Conservation (phyloP, 2,113 vertebrate species). For the Asarcornis scutulata region DNA sequence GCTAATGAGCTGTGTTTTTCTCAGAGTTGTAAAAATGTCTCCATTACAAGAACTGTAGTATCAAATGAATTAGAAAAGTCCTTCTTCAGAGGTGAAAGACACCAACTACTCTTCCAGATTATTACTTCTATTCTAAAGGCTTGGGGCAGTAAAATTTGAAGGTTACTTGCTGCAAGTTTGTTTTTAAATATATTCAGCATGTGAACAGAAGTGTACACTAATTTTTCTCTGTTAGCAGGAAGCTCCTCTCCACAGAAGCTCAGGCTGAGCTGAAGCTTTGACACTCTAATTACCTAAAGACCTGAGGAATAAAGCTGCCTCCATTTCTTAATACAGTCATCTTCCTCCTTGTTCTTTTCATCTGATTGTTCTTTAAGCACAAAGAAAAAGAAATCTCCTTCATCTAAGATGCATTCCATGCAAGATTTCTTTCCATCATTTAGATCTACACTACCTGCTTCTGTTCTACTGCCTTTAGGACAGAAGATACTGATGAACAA, state of each 20-base stretch:
- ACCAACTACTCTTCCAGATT: background rate
- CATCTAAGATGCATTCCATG: background rate
- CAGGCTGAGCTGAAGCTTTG: background rate
- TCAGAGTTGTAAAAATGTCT: conserved; percentile 6
- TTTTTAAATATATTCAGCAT: background rate
- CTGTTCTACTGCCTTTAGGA: background rate
- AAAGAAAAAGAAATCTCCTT: background rate
- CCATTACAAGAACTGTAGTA: background rate
- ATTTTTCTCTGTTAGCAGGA: background rate
- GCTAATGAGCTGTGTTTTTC: conserved; percentile 31
- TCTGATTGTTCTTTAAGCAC: background rate
- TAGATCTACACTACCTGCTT: background rate
- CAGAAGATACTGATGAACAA: background rate
- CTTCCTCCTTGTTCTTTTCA: background rate
- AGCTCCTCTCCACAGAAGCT: background rate
- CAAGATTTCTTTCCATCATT: background rate
- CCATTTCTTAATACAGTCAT: background rate
- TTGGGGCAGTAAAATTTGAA: background rate
- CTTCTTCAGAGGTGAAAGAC: background rate
- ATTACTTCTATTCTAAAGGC: background rate
- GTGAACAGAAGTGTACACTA: background rate
- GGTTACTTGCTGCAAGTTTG: background rate
- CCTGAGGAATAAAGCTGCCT: background rate
- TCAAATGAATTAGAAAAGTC: background rate
- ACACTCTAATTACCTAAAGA: background rate